These are phyloP conservation scores for Hemithea aestivaria DNA, from an alignment of 2,888 invertebrate species.

Conservation along the genomic window DNA sequence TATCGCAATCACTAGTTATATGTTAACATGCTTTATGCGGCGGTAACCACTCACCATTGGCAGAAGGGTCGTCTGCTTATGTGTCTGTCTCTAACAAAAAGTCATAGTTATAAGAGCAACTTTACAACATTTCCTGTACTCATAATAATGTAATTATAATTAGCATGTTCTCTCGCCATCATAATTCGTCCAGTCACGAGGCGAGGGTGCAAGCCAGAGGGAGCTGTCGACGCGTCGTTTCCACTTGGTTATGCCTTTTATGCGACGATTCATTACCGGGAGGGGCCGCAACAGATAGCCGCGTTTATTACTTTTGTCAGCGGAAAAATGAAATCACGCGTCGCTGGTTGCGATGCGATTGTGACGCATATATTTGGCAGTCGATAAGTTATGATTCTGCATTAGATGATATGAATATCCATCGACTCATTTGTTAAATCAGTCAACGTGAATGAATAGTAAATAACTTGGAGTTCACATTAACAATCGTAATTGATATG, in stretches of 20 bases:
- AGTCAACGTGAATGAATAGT: too few species aligned
- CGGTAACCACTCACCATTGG: too few species aligned
- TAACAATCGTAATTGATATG: too few species aligned
- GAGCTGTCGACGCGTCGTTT: slow-evolving; percentile 52
- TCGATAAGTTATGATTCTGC: slow-evolving; percentile 7
- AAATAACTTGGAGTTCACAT: too few species aligned
- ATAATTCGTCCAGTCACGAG: slow-evolving; percentile 49
- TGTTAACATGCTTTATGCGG: too few species aligned
- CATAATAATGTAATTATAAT: slow-evolving; percentile 30
- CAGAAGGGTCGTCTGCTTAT: too few species aligned
- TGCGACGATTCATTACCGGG: slow-evolving; percentile 74
- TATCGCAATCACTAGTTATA: too few species aligned
- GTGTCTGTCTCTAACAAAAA: too few species aligned
- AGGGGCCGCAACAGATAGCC: slow-evolving; percentile 70
- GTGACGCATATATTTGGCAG: slow-evolving; percentile 19
- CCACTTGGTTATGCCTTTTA: slow-evolving; percentile 78
- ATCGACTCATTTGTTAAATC: too few species aligned
- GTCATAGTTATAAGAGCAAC: slow-evolving; percentile 1
- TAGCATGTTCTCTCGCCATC: slow-evolving; percentile 25
- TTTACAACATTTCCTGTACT: neutral
- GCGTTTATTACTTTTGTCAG: slow-evolving; percentile 78
- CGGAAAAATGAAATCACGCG: slow-evolving; percentile 75
- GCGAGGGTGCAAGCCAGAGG: slow-evolving; percentile 53
- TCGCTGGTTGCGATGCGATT: slow-evolving; percentile 49
- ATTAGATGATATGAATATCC: too few species aligned